Base-by-base conservation (phyloP, 2,888 invertebrate genomes). In the Liodrosophila aerea region DNA sequence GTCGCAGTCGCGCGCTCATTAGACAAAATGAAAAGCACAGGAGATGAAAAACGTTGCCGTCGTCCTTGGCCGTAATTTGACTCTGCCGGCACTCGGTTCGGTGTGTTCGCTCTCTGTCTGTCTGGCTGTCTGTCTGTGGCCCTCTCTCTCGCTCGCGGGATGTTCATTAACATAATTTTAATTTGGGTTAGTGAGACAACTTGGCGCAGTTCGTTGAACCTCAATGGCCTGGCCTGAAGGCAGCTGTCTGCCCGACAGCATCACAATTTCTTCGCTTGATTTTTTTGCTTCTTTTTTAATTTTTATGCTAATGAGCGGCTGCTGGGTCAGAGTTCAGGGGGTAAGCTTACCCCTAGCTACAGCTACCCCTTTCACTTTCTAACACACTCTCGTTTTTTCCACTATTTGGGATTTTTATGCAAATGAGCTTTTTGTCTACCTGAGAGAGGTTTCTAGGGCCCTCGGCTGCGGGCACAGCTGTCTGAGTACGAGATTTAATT, bases 81-180 rank as follows among this genome's bases (percentile, higher is more conserved):
- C 54, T 51, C 65, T 57, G 67, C 63, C 58, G 53, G 69, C 60
- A 45, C 62, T 54, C 60, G 18, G 18, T 22, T n/a, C n/a, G n/a
- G n/a, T n/a, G n/a, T n/a, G n/a, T 22, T 37, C 30, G 15, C 37
- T 40, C 37, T 15, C 15, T 37, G 11, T 33, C 54, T 16, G 11
- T 39, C 9, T 15, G 7, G 12, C 7, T 41, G 22, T 39, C 51
- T 30, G 27, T 46, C 18, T 46, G 31, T 33, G 39, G 27, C 47
- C 56, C 30, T 49, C 54, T 40, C 49, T 31, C 56, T 39, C 54
- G 64, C 71, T 44, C 45, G n/a, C n/a, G n/a, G n/a, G n/a, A n/a
- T 67, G 64, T 80, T 83, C 83, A 88, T 88, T 88, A 88, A 87
- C 88, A 88, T 88, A 88, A 87, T 88, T 88, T 88, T 88, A 87